Base-by-base conservation (phyloP, 2,888 invertebrate species). In the Uropetala carovei region DNA sequence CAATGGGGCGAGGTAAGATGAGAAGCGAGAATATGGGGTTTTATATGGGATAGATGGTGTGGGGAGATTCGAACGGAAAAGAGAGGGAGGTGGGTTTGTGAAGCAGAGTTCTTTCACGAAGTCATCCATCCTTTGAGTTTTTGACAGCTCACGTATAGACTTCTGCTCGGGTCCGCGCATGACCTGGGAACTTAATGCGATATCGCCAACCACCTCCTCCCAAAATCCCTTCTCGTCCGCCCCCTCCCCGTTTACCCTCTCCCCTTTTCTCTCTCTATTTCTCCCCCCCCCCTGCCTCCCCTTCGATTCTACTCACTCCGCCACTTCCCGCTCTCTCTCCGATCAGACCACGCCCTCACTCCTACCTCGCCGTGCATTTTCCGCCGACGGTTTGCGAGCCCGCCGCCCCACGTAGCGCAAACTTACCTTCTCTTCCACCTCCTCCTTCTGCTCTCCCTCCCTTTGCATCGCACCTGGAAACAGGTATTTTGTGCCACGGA, bases 61-160 rank as follows among this genome's bases (percentile, higher is more conserved):
- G 68, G 18, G 68, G n/a, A 18, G 75, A 27, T 27, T 75, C 75
- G 75, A 75, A 75, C 75, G 22, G 75, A 68, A 43, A 14, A 22
- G 85, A 14, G 57, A 43, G 57, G 85, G 89, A 56, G n/a, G 43
- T 5, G 43, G 89, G 64, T 75, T 75, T 75, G 27, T 14, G 64
- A 64, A 16, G 43, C 60, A 16, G 89, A 30, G 89, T 89, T 89
- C 89, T 89, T 89, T 64, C 89, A 89, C 60, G 89, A 43, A 89
- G 89, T 68, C 89, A 89, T 89, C 89, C 64, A 89, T 89, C 89
- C 89, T 89, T 89, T 89, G 89, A 89, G 89, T 89, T 89, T 89
- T 89, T 89, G 89, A 89, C 89, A 89, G 89, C 89, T 89, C 89
- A 89, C 89, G 89, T 89, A 89, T 89, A 89, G 89, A 89, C 89